Base-by-base conservation (phyloP, 2,888 invertebrate genomes). In the Phaedon cochleariae region DNA sequence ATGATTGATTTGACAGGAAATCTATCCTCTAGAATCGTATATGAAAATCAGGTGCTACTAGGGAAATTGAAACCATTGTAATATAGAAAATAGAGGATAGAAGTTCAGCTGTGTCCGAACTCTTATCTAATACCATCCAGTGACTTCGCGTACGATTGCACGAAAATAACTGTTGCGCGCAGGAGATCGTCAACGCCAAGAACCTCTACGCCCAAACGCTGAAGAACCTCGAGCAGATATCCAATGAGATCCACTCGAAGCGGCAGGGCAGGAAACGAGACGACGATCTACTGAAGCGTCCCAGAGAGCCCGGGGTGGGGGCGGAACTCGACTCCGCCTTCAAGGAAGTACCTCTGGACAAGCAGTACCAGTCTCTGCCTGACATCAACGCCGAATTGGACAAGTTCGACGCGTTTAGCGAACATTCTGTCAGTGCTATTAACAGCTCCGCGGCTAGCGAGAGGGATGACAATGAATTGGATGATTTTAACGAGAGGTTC, bases 201-300 rank as follows among this genome's bases (percentile, higher is more conserved):
- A 86, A 85, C 69, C 89, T 91, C 52, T 97, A 97, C 83, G 88
- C 95, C 1, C 89, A 89, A 68, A 93, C 96, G 0, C 86, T 97
- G 49, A 90, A 91, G 72, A 90, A 92, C 70, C 86, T 97, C 26
- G 97, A 97, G 82, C 90, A 91, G 73, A 97, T 97, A 67, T 96
- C 96, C 7, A 95, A 96, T 84, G 95, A 96, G 79, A 96, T 96
- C 72, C 95, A 96, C 81, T 84, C 85, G 79, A 88, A 89, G 78
- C 85, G 91, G 9, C 89, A 89, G 54, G 76, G 73, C 54, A 66
- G 54, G 12, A 70, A 64, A 17, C 62, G 49, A 10, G 81, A 81
- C 21, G 73, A 77, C 29, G 88, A 88, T 61, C 77, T 86, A 53
- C 79, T 84, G 9, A 85, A 85, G 67, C 85, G 86, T 18, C 88